Base-by-base conservation (phyloP, 2,113 vertebrate species). In the Pelusios castaneus region DNA sequence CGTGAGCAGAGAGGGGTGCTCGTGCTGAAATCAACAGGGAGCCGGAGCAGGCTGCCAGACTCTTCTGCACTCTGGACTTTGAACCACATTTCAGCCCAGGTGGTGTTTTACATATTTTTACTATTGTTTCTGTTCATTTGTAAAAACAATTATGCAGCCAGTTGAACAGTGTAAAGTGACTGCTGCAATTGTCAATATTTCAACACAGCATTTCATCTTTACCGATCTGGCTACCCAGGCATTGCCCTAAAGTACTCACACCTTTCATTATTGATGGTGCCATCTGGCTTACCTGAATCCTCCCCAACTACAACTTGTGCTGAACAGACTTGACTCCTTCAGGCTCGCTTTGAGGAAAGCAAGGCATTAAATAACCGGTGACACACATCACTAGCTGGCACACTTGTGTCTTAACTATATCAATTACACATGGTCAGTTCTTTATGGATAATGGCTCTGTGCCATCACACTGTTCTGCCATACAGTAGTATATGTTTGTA, bases 211-310 rank as follows among this genome's bases (percentile, higher is more conserved):
- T 83, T 80, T 93, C 89, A 56, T 82, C 87, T 91, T 84, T 94
- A 92, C 85, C 89, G 77, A 90, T 90, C 60, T 87, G 86, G 92
- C 94, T 76, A 92, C 43, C 88, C 92, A 95, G 93, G 95, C 93
- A 92, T 7, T 95, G 90, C 91, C 93, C 92, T 85, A 52, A 2
- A 5, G 82, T 85, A 58, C 73, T 84, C 91, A 82, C 76, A 85
- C 94, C 92, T 96, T 96, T 89, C 87, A 97, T 97, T 93, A 97
- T 92, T 97, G 94, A 85, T 94, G 89, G 1, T 83, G 85, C 97
- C 96, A 97, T 96, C 97, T 97, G 96, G 92, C 91, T 96, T 87
- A 96, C 94, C 95, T 94, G 95, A 97, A 96, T 93, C 90, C 63
- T 94, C 92, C 94, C 92, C 92, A 96, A 0, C 83, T 87, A 43